These are phyloP conservation scores for Falco concolor DNA, from an alignment of 2,797 vertebrate species.

Conservation along the genomic window DNA sequence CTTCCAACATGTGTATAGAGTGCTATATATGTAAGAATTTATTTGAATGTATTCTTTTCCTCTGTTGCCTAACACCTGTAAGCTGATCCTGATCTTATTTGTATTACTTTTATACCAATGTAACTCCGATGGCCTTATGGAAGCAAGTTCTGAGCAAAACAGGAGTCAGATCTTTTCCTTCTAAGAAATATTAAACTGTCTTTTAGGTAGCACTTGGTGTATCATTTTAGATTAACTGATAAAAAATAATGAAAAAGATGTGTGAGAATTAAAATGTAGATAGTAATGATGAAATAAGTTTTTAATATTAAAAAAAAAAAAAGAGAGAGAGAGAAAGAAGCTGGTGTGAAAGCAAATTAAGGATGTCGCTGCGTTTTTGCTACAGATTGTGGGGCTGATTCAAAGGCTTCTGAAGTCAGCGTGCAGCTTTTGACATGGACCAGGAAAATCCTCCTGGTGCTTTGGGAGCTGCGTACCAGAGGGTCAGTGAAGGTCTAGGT, in stretches of 20 bases:
- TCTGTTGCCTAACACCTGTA: background rate
- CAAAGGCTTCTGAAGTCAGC: background rate
- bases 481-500: background rate
- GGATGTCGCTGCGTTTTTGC: background rate
- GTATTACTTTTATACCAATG: background rate
- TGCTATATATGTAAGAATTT: background rate
- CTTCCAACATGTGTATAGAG: background rate
- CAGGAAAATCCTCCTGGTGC: background rate
- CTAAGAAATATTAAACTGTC: slow-evolving; percentile 20
- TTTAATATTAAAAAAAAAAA: slow-evolving; percentile 1
- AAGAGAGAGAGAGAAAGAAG: background rate
- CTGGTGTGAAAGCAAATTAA: background rate
- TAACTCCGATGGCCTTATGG: background rate
- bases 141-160: background rate
- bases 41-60: background rate
- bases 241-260: slow-evolving; percentile 46
- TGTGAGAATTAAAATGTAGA: slow-evolving; percentile 16
- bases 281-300: background rate
- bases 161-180: background rate
- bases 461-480: background rate
- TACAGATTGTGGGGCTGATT: background rate
- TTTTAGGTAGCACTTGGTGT: slow-evolving; percentile 49
- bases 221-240: slow-evolving; percentile 53
- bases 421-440: background rate
- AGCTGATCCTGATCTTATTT: slow-evolving; percentile 10